Evolutionary conservation across 2,113 vertebrate species (phyloP).

Genomic region (Elaphurus davidianus): DNA sequence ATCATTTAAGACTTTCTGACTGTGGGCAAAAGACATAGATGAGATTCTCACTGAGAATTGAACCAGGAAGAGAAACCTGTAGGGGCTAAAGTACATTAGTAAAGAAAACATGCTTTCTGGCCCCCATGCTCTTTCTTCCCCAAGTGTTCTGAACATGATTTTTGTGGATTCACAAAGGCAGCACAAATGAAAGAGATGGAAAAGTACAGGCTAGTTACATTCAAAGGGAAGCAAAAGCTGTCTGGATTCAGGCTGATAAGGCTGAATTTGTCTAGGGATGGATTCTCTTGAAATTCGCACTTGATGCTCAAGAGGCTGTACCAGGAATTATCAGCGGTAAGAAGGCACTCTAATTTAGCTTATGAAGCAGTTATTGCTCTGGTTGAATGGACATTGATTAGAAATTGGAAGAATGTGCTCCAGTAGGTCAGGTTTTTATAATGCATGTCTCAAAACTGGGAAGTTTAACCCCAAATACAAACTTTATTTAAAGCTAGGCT

Average conservation of each 20-base stretch:
- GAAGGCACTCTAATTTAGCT: slow-evolving; percentile 70
- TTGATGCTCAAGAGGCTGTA: slow-evolving; percentile 68
- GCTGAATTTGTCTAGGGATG: slow-evolving; percentile 54
- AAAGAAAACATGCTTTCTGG: slow-evolving; percentile 52
- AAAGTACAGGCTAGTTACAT: slow-evolving; percentile 55
- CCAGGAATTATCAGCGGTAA: slow-evolving; percentile 67
- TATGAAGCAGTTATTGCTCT: slow-evolving; percentile 67
- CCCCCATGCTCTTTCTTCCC: slow-evolving; percentile 17
- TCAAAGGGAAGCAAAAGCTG: slow-evolving; percentile 63
- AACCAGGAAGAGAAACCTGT: slow-evolving; percentile 32
- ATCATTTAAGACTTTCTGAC: slow-evolving; percentile 34
- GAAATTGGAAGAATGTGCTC: slow-evolving; percentile 57
- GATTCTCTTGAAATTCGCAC: slow-evolving; percentile 70
- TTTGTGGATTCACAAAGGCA: slow-evolving; percentile 63
- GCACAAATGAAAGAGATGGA: slow-evolving; percentile 66
- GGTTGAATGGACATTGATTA: slow-evolving; percentile 74
- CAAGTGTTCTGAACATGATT: slow-evolving; percentile 46
- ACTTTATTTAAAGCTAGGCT: slow-evolving; percentile 35
- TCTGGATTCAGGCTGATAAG: slow-evolving; percentile 76
- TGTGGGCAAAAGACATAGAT: neutral
- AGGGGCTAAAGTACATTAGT: neutral
- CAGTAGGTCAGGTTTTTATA: slow-evolving; percentile 50
- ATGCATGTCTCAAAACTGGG: slow-evolving; percentile 42
- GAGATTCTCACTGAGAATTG: slow-evolving; percentile 31
- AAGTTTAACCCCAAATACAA: slow-evolving; percentile 53